A percentile compares a stretch with the other conserved stretches of the same genome.
These are phyloP conservation scores for Drosophila yakuba DNA, from an alignment of 1,140 invertebrate genomes.

Conservation along the genomic window DNA sequence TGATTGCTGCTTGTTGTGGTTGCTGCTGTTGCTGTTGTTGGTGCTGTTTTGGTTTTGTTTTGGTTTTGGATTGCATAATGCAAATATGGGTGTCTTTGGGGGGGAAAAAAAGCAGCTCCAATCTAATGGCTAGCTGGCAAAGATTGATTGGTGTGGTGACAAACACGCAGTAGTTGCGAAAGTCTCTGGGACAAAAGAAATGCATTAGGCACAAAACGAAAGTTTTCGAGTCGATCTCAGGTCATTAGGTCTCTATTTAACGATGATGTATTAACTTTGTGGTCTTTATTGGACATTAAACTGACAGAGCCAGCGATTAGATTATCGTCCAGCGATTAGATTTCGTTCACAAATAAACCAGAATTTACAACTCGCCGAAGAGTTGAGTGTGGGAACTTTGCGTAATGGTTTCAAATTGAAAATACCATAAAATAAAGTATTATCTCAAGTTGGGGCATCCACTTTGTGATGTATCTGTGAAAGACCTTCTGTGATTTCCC, in stretches of 20 bases:
- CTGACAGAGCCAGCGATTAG: constrained; percentile 28
- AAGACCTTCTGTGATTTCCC: background rate
- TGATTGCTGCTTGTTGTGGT: constrained; percentile 44
- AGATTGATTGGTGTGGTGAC: constrained; percentile 40
- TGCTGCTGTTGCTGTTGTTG: constrained; percentile 16
- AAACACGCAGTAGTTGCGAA: constrained; percentile 37
- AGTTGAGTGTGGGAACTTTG: constrained; percentile 10
- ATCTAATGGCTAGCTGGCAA: constrained; percentile 26
- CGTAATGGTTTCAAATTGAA: background rate
- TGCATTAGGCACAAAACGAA: constrained; percentile 29
- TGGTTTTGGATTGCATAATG: constrained; percentile 56
- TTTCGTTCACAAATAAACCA: constrained; percentile 30
- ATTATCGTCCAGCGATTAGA: constrained; percentile 33
- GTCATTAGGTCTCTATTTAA: constrained; percentile 34
- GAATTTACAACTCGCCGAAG: constrained; percentile 18
- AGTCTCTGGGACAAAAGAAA: constrained; percentile 42
- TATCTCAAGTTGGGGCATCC: background rate
- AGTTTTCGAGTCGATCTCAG: constrained; percentile 20
- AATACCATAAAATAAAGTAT: background rate
- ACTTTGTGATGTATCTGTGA: background rate
- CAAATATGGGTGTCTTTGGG: constrained; percentile 19
- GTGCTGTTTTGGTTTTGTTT: background rate
- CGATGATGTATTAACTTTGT: constrained; percentile 44
- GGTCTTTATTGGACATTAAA: constrained; percentile 19
- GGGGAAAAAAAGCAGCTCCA: constrained; percentile 9